Conservation (phyloP, 64 coral and sea anemone genomes). For the Pocillopora damicornis region DNA sequence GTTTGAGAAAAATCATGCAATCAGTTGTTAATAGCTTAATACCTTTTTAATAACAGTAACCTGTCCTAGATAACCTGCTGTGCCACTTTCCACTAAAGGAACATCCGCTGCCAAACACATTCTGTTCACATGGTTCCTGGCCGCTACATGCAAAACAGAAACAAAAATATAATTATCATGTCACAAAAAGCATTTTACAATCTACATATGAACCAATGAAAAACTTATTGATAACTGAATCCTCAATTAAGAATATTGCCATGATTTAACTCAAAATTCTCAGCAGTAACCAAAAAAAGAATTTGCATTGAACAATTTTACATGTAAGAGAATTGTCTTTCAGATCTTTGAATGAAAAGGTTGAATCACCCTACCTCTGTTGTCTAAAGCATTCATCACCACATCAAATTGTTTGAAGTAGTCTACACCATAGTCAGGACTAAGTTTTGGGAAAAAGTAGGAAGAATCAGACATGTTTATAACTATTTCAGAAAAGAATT, state of each 20-base stretch:
- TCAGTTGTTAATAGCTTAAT: not conserved
- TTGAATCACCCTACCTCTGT: slow-evolving; percentile 52
- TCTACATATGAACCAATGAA: too few species aligned
- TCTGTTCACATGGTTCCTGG: slow-evolving; percentile 97
- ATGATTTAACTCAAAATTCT: too few species aligned
- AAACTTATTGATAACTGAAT: too few species aligned
- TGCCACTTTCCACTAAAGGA: slow-evolving; percentile 94
- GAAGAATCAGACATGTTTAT: too few species aligned
- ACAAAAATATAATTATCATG: not conserved
- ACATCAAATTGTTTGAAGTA: slow-evolving; percentile 92
- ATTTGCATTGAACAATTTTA: too few species aligned
- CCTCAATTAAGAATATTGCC: too few species aligned
- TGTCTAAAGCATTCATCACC: slow-evolving; percentile 98
- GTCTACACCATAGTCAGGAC: slow-evolving; percentile 76
- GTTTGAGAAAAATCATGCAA: too few species aligned
- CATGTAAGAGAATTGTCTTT: too few species aligned
- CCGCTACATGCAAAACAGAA: slow-evolving; percentile 37
- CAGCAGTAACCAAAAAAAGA: too few species aligned
- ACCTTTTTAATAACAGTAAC: slow-evolving; percentile 92
- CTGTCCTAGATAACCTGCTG: slow-evolving; percentile 92
- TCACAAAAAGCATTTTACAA: not conserved
- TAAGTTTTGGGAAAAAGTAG: not conserved
- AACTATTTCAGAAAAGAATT: too few species aligned
- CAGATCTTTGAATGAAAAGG: not conserved
- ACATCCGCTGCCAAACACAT: slow-evolving; percentile 97